Conservation (phyloP, 2,797 vertebrate genomes). For the Potorous gilbertii region DNA sequence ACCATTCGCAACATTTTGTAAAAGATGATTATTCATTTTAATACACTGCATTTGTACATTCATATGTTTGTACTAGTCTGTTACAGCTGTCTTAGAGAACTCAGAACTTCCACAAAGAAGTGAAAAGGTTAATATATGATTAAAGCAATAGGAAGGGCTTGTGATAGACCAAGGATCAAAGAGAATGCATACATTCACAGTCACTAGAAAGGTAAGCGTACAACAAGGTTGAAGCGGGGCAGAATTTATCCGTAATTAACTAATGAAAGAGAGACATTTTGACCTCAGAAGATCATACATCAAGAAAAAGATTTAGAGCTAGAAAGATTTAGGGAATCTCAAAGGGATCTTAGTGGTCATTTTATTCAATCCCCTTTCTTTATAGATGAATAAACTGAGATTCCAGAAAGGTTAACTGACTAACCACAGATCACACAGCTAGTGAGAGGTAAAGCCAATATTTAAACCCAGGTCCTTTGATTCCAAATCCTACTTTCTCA, state of each 20-base stretch:
- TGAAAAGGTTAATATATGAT: neutral
- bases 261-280: neutral
- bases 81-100: neutral
- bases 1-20: neutral
- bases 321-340: neutral
- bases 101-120: neutral
- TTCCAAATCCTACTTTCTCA: too few relatives aligned
- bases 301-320: neutral
- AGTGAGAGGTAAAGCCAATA: neutral
- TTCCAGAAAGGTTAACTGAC: neutral
- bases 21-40: conserved; percentile 15
- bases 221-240: neutral
- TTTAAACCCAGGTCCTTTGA: too few relatives aligned
- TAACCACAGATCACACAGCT: neutral
- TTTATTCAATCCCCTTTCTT: neutral
- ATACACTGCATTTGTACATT: neutral
- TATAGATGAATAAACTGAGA: neutral
- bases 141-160: neutral
- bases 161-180: neutral
- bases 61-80: neutral
- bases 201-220: neutral
- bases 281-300: neutral
- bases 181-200: neutral
- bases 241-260: neutral
- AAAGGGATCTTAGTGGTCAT: neutral